A percentile compares a stretch with the other conserved stretches of the same genome.
These are phyloP conservation scores for Australoheros facetus DNA, from an alignment of 2,797 vertebrate species.

Conservation along the genomic window DNA sequence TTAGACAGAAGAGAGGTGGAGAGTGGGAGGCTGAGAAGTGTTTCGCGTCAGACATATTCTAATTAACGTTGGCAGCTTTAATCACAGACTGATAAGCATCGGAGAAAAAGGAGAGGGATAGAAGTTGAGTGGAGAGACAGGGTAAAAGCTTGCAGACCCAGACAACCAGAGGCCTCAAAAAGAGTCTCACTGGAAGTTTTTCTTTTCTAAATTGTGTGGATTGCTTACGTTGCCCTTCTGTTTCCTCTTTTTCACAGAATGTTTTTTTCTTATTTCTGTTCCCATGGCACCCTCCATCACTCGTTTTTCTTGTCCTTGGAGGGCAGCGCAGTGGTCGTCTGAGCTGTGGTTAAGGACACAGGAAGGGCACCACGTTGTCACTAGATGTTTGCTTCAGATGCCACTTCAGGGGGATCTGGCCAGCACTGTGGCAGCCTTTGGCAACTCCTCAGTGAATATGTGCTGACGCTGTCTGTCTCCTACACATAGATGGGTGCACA, in stretches of 20 bases:
- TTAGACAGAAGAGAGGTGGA: constrained; percentile 32
- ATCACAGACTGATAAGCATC: constrained; percentile 67
- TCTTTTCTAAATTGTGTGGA: constrained; percentile 18
- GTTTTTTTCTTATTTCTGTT: constrained; percentile 23
- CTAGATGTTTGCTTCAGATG: constrained; percentile 68
- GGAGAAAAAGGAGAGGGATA: constrained; percentile 20
- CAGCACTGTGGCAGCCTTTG: constrained; percentile 53
- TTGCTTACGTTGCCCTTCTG: background rate
- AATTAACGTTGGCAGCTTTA: constrained; percentile 78
- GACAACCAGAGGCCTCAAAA: constrained; percentile 28
- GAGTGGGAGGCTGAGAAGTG: constrained; percentile 40
- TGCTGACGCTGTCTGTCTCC: constrained; percentile 37
- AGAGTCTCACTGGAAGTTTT: constrained; percentile 1
- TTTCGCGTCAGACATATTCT: constrained; percentile 49
- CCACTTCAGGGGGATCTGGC: constrained; percentile 61
- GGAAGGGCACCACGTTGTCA: constrained; percentile 76
- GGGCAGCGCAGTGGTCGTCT: constrained; percentile 32
- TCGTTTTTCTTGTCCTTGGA: constrained; percentile 33
- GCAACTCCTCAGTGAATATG: constrained; percentile 59
- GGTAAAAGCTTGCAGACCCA: constrained; percentile 2
- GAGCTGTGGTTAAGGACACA: constrained; percentile 61
- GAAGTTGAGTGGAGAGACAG: constrained; percentile 13
- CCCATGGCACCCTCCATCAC: constrained; percentile 1
- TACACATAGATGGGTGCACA: constrained; percentile 7
- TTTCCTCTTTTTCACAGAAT: background rate